Conservation (phyloP, 2,888 invertebrate species). For the Aphodius sticticus region DNA sequence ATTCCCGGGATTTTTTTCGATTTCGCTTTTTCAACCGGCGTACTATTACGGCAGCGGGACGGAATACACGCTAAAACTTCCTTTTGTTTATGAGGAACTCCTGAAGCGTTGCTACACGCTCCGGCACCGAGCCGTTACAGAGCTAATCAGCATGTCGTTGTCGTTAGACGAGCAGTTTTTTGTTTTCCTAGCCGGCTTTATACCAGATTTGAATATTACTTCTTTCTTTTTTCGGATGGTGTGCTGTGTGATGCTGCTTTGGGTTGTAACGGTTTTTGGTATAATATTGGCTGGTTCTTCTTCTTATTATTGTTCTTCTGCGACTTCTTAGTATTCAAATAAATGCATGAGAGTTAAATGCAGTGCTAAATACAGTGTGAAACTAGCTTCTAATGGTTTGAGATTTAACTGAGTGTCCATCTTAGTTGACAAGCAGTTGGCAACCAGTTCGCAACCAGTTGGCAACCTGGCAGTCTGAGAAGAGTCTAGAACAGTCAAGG, state of each 20-base stretch:
- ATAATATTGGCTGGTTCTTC: not conserved
- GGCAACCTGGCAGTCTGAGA: too few relatives aligned
- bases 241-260: not conserved
- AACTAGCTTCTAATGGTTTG: too few relatives aligned
- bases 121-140: not conserved
- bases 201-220: not conserved
- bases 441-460: too few relatives aligned
- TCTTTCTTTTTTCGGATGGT: not conserved
- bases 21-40: not conserved
- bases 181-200: not conserved
- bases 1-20: conserved; percentile 4
- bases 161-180: not conserved
- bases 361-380: too few relatives aligned
- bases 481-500: too few relatives aligned
- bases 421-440: too few relatives aligned
- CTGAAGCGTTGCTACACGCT: not conserved
- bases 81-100: not conserved
- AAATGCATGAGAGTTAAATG: too few relatives aligned
- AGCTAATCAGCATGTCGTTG: not conserved
- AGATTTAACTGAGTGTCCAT: too few relatives aligned
- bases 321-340: too few relatives aligned
- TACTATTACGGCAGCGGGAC: not conserved
- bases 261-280: not conserved
- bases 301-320: not conserved
- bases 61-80: not conserved